Conservation (phyloP, 2,888 invertebrate species). For the Diarsia dahlii region DNA sequence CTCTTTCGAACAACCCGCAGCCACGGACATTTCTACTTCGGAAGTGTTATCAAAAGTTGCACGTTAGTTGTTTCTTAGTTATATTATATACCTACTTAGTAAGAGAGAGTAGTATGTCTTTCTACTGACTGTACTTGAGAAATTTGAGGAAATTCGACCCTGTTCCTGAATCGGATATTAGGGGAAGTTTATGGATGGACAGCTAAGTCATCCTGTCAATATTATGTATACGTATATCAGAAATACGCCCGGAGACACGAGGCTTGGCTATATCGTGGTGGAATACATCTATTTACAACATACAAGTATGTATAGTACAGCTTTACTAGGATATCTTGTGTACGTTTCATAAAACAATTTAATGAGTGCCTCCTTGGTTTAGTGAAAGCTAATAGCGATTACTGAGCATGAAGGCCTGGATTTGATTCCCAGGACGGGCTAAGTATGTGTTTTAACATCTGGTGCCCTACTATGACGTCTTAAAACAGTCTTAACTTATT, state of each 20-base stretch:
- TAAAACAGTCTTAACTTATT: too few species aligned
- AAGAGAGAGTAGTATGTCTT: too few species aligned
- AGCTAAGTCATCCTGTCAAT: background rate
- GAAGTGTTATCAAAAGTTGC: too few species aligned
- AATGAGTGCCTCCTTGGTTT: background rate
- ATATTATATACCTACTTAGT: too few species aligned
- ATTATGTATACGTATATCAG: background rate
- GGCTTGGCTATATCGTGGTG: background rate
- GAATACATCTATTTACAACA: too few species aligned
- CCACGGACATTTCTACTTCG: too few species aligned
- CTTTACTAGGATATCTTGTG: background rate
- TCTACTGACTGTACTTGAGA: constrained; percentile 1
- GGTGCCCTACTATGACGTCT: too few species aligned
- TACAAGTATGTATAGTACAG: background rate
- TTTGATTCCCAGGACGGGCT: background rate
- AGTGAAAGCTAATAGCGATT: background rate
- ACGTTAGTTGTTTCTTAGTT: too few species aligned
- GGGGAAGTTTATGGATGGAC: background rate
- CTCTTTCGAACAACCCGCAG: too few species aligned
- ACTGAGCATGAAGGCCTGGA: background rate
- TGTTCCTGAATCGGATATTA: constrained; percentile 16
- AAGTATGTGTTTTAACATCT: too few species aligned
- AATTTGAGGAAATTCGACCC: background rate
- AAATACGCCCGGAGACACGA: background rate
- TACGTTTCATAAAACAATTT: background rate